These are phyloP conservation scores for Agrilus planipennis DNA, from an alignment of 1,140 invertebrate species.

Conservation along the genomic window DNA sequence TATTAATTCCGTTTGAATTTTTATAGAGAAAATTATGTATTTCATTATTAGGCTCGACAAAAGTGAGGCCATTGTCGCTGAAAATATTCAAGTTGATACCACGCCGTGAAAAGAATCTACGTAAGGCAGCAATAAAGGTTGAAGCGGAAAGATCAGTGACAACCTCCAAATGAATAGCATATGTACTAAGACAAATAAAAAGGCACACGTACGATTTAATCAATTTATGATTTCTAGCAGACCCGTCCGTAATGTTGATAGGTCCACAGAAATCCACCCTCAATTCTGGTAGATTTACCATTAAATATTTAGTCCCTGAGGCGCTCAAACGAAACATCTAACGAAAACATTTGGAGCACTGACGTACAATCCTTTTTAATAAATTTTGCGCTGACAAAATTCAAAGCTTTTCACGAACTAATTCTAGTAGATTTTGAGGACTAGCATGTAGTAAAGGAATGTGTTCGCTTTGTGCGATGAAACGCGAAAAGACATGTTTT, in stretches of 20 bases:
- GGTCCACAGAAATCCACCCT: constrained; percentile 27
- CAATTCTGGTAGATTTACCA: constrained; percentile 28
- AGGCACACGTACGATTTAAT: too few relatives aligned
- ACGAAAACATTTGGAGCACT: constrained; percentile 14
- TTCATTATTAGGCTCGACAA: too few relatives aligned
- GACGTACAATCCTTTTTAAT: constrained; percentile 13
- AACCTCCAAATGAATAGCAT: constrained; percentile 32
- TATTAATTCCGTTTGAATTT: too few relatives aligned
- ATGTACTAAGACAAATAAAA: constrained; percentile 28
- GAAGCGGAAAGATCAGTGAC: too few relatives aligned
- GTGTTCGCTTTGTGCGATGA: not conserved
- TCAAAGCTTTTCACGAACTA: constrained; percentile 3
- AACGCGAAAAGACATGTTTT: too few relatives aligned
- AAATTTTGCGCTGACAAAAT: constrained; percentile 14
- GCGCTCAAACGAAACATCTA: not conserved
- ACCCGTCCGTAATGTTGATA: constrained; percentile 17
- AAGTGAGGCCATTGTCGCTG: too few relatives aligned
- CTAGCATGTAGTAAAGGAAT: too few relatives aligned
- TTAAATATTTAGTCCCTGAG: too few relatives aligned
- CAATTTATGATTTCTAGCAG: constrained; percentile 7
- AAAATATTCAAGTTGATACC: too few relatives aligned
- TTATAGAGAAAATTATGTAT: too few relatives aligned
- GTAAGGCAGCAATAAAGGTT: too few relatives aligned
- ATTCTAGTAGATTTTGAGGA: not conserved
- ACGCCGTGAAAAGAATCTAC: too few relatives aligned